Conservation (phyloP, 1,140 invertebrate genomes). For the Oedothorax gibbosus region DNA sequence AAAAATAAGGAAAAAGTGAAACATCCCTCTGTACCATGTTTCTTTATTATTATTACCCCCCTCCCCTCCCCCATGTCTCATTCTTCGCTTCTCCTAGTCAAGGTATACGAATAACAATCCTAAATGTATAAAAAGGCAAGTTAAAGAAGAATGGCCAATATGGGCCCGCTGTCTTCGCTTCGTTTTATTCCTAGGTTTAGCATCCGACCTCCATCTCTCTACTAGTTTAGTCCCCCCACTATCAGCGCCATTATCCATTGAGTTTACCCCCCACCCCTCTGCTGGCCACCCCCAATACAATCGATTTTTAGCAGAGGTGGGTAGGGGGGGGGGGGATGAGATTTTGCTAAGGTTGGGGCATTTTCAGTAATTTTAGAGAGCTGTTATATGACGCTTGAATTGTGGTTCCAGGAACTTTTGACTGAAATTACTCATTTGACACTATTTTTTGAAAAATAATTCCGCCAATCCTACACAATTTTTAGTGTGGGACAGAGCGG, state of each 20-base stretch:
- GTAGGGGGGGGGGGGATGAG: constrained; percentile 4
- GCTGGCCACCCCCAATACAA: constrained; percentile 38
- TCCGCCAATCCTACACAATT: too few species aligned
- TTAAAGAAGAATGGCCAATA: constrained; percentile 28
- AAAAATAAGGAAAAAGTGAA: too few species aligned
- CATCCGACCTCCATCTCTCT: constrained; percentile 34
- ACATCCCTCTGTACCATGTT: neutral
- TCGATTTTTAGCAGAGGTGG: constrained; percentile 52
- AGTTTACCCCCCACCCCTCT: neutral
- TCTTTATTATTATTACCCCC: neutral
- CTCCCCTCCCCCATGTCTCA: neutral
- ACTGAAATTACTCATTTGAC: too few species aligned
- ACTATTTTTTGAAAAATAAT: too few species aligned
- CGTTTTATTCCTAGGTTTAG: constrained; percentile 56
- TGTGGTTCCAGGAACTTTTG: too few species aligned
- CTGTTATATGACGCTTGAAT: too few species aligned
- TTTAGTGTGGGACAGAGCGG: too few species aligned
- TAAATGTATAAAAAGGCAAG: constrained; percentile 14
- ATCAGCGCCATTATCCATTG: constrained; percentile 57
- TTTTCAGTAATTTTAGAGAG: neutral
- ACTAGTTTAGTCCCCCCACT: constrained; percentile 58
- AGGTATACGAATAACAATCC: constrained; percentile 38
- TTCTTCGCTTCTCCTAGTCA: constrained; percentile 12
- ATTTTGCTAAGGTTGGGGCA: constrained; percentile 20
- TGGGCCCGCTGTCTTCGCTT: too few species aligned